These are phyloP conservation scores for Drosophila ogumai DNA, from an alignment of 1,140 invertebrate genomes.

Conservation along the genomic window DNA sequence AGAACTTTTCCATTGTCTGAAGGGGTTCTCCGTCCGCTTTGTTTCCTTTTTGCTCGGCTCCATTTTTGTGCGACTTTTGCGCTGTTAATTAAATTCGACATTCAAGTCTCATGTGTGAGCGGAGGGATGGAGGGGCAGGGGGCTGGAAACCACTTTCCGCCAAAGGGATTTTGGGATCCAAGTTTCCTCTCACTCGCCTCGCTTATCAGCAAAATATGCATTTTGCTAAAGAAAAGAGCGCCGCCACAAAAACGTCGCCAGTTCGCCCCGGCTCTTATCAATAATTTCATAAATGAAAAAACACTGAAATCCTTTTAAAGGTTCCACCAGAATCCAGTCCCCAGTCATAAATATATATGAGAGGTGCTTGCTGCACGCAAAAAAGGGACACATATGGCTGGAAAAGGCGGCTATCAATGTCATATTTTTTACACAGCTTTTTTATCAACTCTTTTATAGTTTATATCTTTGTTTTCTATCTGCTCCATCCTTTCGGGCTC, in stretches of 20 bases:
- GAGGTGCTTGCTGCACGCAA: constrained; percentile 18
- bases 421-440: constrained; percentile 56
- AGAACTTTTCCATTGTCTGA: constrained; percentile 42
- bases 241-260: constrained; percentile 45
- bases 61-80: constrained; percentile 67
- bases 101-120: constrained; percentile 27
- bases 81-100: constrained; percentile 82
- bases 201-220: constrained; percentile 64
- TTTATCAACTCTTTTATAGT: constrained; percentile 79
- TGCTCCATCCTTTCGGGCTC: constrained; percentile 34
- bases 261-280: constrained; percentile 63
- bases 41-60: constrained; percentile 40
- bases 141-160: constrained; percentile 43
- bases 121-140: background rate
- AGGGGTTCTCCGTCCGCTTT: constrained; percentile 40
- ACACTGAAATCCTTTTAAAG: constrained; percentile 83
- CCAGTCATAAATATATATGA: constrained; percentile 72
- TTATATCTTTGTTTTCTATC: constrained; percentile 77
- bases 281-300: constrained; percentile 80
- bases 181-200: constrained; percentile 31
- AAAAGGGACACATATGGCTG: constrained; percentile 39
- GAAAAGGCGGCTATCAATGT: constrained; percentile 71
- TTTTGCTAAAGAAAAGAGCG: constrained; percentile 49
- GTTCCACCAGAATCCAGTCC: constrained; percentile 39
- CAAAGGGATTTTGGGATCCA: constrained; percentile 48